Conservation (phyloP, 2,888 invertebrate species). For the Teinopalpus imperialis region DNA sequence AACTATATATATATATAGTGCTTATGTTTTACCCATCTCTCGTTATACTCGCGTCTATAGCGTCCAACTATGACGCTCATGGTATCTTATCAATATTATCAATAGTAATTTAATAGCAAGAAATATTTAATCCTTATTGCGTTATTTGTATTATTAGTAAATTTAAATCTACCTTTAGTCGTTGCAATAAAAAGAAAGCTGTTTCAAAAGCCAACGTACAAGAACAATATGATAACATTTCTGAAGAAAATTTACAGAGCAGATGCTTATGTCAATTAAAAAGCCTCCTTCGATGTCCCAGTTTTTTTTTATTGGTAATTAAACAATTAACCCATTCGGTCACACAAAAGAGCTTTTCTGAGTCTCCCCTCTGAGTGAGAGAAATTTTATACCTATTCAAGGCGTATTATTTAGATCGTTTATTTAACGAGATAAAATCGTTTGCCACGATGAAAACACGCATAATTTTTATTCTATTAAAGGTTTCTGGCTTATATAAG, state of each 20-base stretch:
- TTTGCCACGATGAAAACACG: conserved; percentile 28
- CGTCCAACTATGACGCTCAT: too few relatives aligned
- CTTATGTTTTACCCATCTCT: too few relatives aligned
- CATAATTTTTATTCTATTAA: conserved; percentile 5
- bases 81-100: too few relatives aligned
- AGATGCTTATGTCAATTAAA: conserved; percentile 37
- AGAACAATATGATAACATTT: conserved; percentile 22
- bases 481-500: too few relatives aligned
- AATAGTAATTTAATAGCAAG: too few relatives aligned
- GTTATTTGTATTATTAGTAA: too few relatives aligned
- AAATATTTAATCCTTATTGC: too few relatives aligned
- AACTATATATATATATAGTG: too few relatives aligned
- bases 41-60: too few relatives aligned
- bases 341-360: conserved; percentile 58
- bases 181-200: conserved; percentile 11
- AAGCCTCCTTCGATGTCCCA: conserved; percentile 44
- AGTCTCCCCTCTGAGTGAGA: conserved; percentile 54
- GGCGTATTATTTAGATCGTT: conserved; percentile 62
- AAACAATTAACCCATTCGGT: conserved; percentile 76
- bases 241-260: conserved; percentile 28
- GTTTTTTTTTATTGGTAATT: conserved; percentile 80
- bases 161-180: too few relatives aligned
- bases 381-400: conserved; percentile 76
- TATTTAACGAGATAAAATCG: conserved; percentile 57
- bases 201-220: conserved; percentile 9